Evolutionary conservation across 1,140 invertebrate species (phyloP).

Genomic region (Propsilocerus akamusi): DNA sequence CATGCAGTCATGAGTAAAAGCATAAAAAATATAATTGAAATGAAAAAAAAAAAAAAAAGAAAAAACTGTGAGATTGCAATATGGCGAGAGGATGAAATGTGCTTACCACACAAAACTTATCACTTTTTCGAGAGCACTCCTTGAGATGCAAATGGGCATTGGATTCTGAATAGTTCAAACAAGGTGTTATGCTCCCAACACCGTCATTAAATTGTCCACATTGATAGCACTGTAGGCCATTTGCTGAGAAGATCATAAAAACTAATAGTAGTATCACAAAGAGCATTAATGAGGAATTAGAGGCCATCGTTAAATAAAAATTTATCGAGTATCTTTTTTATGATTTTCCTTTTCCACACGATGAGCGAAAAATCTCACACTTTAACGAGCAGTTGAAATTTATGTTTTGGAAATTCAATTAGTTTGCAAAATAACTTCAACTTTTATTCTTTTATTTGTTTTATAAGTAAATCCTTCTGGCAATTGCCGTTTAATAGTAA

Average conservation of each 20-base stretch:
- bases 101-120: conserved; percentile 56
- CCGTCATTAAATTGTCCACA: conserved; percentile 65
- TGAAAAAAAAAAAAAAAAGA: background rate
- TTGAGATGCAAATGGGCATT: conserved; percentile 36
- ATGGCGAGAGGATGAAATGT: conserved; percentile 7
- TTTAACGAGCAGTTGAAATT: too few relatives aligned
- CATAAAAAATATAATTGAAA: background rate
- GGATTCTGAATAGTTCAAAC: conserved; percentile 48
- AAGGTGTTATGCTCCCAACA: conserved; percentile 60
- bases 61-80: conserved; percentile 8
- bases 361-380: too few relatives aligned
- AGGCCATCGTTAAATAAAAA: background rate
- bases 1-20: background rate
- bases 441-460: too few relatives aligned
- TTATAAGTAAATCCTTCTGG: too few relatives aligned
- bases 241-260: background rate
- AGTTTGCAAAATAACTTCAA: too few relatives aligned
- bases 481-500: too few relatives aligned
- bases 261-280: background rate
- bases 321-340: too few relatives aligned
- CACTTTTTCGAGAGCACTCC: conserved; percentile 36
- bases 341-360: too few relatives aligned
- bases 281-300: conserved; percentile 1
- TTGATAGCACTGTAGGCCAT: conserved; percentile 47
- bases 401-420: too few relatives aligned